Conservation (phyloP, 2,113 vertebrate species). For the Mionectes macconnelli region DNA sequence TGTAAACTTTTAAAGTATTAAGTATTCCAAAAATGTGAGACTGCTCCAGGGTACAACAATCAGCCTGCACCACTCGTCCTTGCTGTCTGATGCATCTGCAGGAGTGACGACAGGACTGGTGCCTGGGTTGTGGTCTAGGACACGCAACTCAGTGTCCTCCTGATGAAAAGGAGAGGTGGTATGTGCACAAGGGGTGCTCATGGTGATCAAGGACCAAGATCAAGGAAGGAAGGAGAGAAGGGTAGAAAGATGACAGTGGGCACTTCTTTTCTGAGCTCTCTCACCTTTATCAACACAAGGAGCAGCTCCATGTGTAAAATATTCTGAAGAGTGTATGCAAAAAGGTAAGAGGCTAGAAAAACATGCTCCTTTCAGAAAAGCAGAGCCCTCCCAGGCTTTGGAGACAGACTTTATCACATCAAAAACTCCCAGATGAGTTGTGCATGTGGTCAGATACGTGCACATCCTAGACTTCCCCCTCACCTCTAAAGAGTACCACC, state of each 20-base stretch:
- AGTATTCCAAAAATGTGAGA: slow-evolving; percentile 44
- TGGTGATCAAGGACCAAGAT: background rate
- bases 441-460: background rate
- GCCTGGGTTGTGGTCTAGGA: background rate
- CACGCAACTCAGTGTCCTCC: fast-evolving
- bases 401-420: background rate
- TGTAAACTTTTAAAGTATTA: slow-evolving; percentile 39
- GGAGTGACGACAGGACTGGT: background rate
- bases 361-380: background rate
- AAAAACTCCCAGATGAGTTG: background rate
- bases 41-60: background rate
- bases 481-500: background rate
- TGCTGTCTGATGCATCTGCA: background rate
- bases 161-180: background rate
- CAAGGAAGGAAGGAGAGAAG: background rate
- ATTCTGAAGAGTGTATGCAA: background rate
- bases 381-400: background rate
- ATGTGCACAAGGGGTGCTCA: no score
- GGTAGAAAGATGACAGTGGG: background rate
- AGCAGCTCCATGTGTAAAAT: background rate
- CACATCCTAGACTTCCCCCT: background rate
- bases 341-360: background rate
- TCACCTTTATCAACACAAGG: background rate
- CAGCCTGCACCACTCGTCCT: background rate
- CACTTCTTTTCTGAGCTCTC: background rate